Base-by-base conservation (phyloP, 1,140 invertebrate species). In the Phocides pigmalion region DNA sequence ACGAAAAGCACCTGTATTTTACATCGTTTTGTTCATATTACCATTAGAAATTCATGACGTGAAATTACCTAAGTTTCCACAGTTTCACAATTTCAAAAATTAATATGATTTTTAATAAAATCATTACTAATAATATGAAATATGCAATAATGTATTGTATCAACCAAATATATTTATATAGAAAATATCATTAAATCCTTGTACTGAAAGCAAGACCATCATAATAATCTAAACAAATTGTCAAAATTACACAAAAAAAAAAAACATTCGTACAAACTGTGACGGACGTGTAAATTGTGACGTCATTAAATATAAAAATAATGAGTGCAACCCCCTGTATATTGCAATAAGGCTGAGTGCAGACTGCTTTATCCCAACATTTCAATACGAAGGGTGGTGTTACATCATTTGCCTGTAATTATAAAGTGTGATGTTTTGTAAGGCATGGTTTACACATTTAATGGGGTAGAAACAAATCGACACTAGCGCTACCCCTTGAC, bases 261-360 rank as follows among this genome's bases (percentile, higher is more conserved):
- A 49, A 65, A 50, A 12, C 5, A 46, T 64, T 56, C 16, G 11
- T 11, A 47, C 14, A 50, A 50, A 35, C 9, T 35, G 2, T 32
- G 12, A 28, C 28, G 39, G 16, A 2, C 20, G 15, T 44, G 37
- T 42, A 28, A 51, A 42, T 50, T 22, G 19, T 20, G 39, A 56
- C 39, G 9, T 44, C 39, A 53, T 42, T 50, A 50, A 65, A 58
- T 14, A 20, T 44, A 32, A 47, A 54, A 62, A 61, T 42, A 25
- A 47, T 53, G 32, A 39, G 28, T 47, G 4, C 19, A 63, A 35
- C 79, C 70, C 3, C 62, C 76, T 82, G 81, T 84, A 77, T 58
- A 71, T 46, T 69, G 76, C 81, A 88, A 88, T 88, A 88, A 85
- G 78, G 79, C 81, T 79, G 79, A 88, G 85, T 88, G 83, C 82